phyloP scores from a whole-genome alignment of 2,797 vertebrate genomes.

The Nasua narica region DNA sequence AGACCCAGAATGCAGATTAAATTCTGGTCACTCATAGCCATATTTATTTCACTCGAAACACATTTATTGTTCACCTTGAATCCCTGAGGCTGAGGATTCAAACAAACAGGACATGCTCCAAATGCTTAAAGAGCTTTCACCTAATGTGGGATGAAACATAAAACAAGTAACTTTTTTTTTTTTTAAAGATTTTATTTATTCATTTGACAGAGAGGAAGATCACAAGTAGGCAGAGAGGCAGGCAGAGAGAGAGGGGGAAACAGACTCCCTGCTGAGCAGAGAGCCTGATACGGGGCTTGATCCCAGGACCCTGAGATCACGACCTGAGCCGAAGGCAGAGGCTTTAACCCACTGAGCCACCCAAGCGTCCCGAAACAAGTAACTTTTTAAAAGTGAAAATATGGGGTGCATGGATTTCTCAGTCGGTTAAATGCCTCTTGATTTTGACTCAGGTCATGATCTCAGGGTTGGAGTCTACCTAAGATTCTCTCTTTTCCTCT shows the following conservation, averaged over 20 bases:
- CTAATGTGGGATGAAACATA: not conserved
- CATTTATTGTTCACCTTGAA: not conserved
- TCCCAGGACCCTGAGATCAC: too few species aligned
- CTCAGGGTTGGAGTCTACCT: not conserved
- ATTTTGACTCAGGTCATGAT: not conserved
- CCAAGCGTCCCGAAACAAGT: too few species aligned
- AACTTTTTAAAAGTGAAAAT: not conserved
- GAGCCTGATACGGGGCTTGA: too few species aligned
- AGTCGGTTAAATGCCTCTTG: not conserved
- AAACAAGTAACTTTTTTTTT: not conserved
- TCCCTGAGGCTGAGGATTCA: not conserved
- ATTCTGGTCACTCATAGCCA: not conserved
- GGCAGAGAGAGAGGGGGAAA: too few species aligned
- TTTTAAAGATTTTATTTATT: too few species aligned
- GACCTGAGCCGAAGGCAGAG: too few species aligned
- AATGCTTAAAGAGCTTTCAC: not conserved
- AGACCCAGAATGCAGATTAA: constrained; percentile 2
- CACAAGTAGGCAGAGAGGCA: too few species aligned
- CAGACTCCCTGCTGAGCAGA: too few species aligned
- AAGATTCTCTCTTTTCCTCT: not conserved
- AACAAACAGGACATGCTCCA: not conserved
- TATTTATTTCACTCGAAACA: not conserved
- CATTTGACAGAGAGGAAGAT: too few species aligned
- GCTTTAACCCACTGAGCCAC: too few species aligned
- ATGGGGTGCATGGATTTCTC: not conserved